Evolutionary conservation across 2,797 vertebrate species (phyloP), one percentile per base, ranked within the genome.

Genomic region (Gambusia yucatana): DNA sequence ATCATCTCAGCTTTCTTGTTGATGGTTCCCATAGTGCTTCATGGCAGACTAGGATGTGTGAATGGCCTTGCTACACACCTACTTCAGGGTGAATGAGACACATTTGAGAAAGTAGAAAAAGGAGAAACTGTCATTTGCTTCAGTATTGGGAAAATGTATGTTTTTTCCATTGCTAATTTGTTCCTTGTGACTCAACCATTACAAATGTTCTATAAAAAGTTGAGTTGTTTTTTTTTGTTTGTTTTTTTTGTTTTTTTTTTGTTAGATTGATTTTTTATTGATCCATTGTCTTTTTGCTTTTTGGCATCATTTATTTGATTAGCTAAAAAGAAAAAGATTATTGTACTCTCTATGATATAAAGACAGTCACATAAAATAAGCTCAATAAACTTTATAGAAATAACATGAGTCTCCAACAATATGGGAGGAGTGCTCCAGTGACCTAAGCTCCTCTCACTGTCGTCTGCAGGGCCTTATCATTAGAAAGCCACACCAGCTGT

Each of bases 11-110:
- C 57, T 55, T 55, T 39, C 16, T 30, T 75, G 16, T 55, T 71
- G 55, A n/a, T 65, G 10, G 33, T 25, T 0, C 14, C 3, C 39
- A 70, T 47, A 74, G 30, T 13, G 7, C 55, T 25, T 63, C 80
- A 73, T 87, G 89, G 88, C 81, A 90, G 89, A 73, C 33, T 52
- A 39, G 72, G 50, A 83, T 83, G 82, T 82, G 81, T 84, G 77
- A 79, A 72, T 81, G 82, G 20, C 77, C 47, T 70, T 47, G 52
- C 22, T 71, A 2, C 46, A 63, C 69, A 61, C 61, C 72, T 65
- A 73, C 39, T 57, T 70, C 52, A 28, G 71, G 63, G 50, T 52
- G 73, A 76, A 59, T 67, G 75, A 30, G 20, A 43, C 39, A 16
- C 20, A 33, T 52, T 28, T 10, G 43, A 47, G 48, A 69, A 5